Evolutionary conservation across 2,113 vertebrate species (phyloP).

Genomic region (Heteronetta atricapilla): DNA sequence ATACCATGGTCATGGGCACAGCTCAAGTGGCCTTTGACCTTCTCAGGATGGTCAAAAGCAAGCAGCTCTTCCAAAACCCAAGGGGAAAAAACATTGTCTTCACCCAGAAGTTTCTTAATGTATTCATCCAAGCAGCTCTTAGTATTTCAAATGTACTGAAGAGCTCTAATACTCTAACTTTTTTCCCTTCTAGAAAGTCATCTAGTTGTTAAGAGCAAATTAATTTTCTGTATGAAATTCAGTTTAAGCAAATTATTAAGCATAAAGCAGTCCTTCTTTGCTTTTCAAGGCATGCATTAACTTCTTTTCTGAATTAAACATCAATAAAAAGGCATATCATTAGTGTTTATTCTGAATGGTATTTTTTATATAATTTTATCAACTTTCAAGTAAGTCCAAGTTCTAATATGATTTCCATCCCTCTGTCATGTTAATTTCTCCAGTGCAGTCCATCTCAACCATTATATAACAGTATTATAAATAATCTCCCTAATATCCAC

Average conservation of each 20-base stretch:
- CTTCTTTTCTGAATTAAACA: constrained; percentile 83
- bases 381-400: constrained; percentile 65
- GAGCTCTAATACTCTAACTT: neutral
- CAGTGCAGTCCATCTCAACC: neutral
- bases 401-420: constrained; percentile 72
- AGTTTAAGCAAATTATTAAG: constrained; percentile 80
- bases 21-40: neutral
- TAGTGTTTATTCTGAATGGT: constrained; percentile 71
- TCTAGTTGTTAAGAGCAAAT: constrained; percentile 71
- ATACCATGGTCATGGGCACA: neutral
- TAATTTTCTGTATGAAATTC: constrained; percentile 78
- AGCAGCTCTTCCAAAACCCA: neutral
- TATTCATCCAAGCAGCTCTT: neutral
- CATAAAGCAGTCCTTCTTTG: constrained; percentile 51
- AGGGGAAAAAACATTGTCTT: neutral
- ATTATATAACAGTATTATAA: constrained; percentile 50
- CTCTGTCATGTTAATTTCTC: constrained; percentile 65
- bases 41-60: neutral
- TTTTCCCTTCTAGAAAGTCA: neutral
- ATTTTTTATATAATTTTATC: constrained; percentile 74
- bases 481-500: constrained; percentile 50
- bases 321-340: constrained; percentile 80
- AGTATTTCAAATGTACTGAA: neutral
- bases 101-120: neutral
- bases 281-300: constrained; percentile 61